phyloP scores from a whole-genome alignment of 1,140 invertebrate species.

The Drosophila cardini region DNA sequence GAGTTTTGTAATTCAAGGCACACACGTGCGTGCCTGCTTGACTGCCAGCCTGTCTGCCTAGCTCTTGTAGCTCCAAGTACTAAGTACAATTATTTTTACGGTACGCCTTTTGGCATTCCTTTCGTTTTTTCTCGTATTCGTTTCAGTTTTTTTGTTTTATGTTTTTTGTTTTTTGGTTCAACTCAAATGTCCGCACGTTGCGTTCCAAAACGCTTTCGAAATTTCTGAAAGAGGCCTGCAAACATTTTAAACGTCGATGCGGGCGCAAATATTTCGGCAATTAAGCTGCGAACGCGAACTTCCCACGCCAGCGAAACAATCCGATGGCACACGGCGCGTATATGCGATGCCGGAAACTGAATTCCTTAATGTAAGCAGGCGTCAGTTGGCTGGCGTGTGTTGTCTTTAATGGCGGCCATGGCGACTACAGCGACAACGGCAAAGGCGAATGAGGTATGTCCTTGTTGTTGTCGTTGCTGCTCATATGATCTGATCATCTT shows the following conservation, averaged over 20 bases:
- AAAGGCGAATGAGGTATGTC: conserved; percentile 11
- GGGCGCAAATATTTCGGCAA: conserved; percentile 70
- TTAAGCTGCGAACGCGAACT: conserved; percentile 46
- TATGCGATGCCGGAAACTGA: conserved; percentile 56
- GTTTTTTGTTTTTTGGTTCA: not conserved
- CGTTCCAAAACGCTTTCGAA: conserved; percentile 13
- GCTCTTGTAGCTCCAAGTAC: not conserved
- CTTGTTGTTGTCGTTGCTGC: not conserved
- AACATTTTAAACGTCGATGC: conserved; percentile 35
- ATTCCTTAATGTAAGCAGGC: conserved; percentile 76
- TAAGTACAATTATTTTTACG: conserved; percentile 28
- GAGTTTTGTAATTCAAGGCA: conserved; percentile 44
- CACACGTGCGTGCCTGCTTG: conserved; percentile 23
- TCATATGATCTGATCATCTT: conserved; percentile 12
- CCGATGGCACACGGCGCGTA: conserved; percentile 49
- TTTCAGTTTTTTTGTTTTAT: not conserved
- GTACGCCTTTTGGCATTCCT: conserved; percentile 6
- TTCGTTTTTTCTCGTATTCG: not conserved
- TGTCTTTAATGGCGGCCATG: conserved; percentile 71
- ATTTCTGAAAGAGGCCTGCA: conserved; percentile 28
- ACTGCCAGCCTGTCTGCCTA: no score
- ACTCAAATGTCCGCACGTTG: conserved; percentile 30
- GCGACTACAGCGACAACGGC: conserved; percentile 44
- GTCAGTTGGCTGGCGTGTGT: conserved; percentile 76
- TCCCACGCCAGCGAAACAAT: not conserved